Conservation (phyloP, 2,888 invertebrate species). For the Tenthredo distinguenda region DNA sequence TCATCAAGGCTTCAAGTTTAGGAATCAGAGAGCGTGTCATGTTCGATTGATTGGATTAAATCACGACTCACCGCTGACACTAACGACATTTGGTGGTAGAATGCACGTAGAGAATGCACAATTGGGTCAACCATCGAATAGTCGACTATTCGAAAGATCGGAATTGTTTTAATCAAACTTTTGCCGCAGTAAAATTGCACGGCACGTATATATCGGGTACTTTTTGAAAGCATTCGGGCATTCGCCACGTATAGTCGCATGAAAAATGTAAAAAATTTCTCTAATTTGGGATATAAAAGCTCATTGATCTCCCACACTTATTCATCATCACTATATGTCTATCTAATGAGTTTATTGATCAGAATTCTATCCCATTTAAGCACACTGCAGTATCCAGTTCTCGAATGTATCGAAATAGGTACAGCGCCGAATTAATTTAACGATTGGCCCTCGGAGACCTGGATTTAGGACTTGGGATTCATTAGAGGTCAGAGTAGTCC, state of each 20-base stretch:
- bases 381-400: background rate
- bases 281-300: background rate
- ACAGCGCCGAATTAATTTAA: background rate
- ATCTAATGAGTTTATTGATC: background rate
- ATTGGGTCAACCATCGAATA: slow-evolving; percentile 38
- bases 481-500: slow-evolving; percentile 2
- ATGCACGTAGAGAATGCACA: slow-evolving; percentile 40
- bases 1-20: slow-evolving; percentile 26
- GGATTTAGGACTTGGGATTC: background rate
- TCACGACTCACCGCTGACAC: slow-evolving; percentile 48
- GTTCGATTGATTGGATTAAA: slow-evolving; percentile 46
- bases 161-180: slow-evolving; percentile 37
- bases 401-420: background rate
- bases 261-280: background rate
- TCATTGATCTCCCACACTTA: too few relatives aligned
- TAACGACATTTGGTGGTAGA: slow-evolving; percentile 39
- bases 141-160: slow-evolving; percentile 21
- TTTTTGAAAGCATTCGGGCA: background rate
- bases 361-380: background rate
- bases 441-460: background rate
- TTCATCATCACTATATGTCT: background rate
- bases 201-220: background rate
- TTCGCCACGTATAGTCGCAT: background rate
- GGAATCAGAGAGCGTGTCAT: slow-evolving; percentile 41
- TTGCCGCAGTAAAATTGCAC: slow-evolving; percentile 4